Evolutionary conservation across 2,113 vertebrate genomes (phyloP), one percentile per base, ranked within the genome.

Genomic region (Caracal caracal): DNA sequence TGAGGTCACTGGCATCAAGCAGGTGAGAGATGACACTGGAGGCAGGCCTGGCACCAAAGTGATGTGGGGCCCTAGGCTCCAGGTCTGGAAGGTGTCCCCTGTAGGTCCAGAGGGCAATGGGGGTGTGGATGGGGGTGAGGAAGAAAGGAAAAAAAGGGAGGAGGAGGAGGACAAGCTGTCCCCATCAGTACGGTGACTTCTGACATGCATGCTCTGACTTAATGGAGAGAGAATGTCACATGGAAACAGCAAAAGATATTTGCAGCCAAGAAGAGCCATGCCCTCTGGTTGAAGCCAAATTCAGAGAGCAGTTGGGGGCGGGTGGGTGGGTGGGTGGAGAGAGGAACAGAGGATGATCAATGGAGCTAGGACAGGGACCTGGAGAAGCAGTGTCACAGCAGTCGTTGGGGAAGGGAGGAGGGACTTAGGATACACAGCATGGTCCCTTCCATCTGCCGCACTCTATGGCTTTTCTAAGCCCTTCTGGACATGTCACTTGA

Each of bases 141-240:
- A 59, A 40, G 61, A 47, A 47, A 13, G 43, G 73, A 47, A 22
- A 8, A 12, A 78, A 37, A 30, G 49, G n/a, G 16, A 6, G 4
- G 3, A 33, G 5, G 20, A n/a, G 40, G 63, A 65, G 35, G 71
- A 73, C 65, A 85, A 49, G 37, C 79, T 65, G 78, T 59, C 43
- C 86, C 43, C 81, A 33, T n/a, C 40, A 43, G 76, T 6, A 40
- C 68, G 35, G 49, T 90, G 95, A 75, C 88, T 80, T 94, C 16
- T 88, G 91, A 92, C 79, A 59, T 61, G 80, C 83, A 59, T 53
- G 80, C 81, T 81, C 70, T 35, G 63, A 76, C 51, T 79, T 87
- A 71, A 85, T 3, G 33, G 49, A n/a, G 71, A 94, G 53, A 61
- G 90, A 68, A 79, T 26, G n/a, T 63, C 56, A 75, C 88, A 93